Base-by-base conservation (phyloP, 2,797 vertebrate genomes). In the Myripristis jacobus region DNA sequence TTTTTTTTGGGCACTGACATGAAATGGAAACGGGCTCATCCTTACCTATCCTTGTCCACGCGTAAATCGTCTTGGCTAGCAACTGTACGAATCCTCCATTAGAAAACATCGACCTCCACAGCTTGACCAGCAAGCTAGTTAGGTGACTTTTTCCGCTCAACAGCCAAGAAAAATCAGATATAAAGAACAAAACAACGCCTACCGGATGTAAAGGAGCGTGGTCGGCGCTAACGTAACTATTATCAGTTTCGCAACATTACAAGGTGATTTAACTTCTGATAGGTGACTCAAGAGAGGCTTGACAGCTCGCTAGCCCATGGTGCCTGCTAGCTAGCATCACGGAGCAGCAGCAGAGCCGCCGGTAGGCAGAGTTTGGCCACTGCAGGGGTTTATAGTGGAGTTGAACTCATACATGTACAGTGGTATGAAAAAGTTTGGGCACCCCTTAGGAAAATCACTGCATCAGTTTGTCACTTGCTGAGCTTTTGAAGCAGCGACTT, bases 21-120 rank as follows among this genome's bases (percentile, higher is more conserved):
- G 16, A 43, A 18, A 43, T 15, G 12, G 34, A 36, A 36, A 13
- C 7, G n/a, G 10, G 18, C n/a, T 15, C 29, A 29, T 29, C 7
- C 77, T 18, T 83, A 91, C 88, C 91, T 88, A 87, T 81, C 47
- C 51, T 84, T 19, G 25, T 38, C 79, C 85, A 77, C 59, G 51
- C 22, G 87, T 79, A 71, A 54, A 83, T 70, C 77, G 63, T 84
- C 73, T 77, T 88, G 27, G 25, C 52, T 75, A 81, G 48, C 15
- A 84, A 50, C 66, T 74, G 79, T 43, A 81, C n/a, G 48, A 68
- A 16, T 71, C 82, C 72, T 69, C 85, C 84, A 83, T 82, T 74
- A 73, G 63, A 68, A 55, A 85, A 75, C 88, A 90, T 87, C 54
- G 54, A 87, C 67, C 44, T 54, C n/a, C 4, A 57, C 13, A 16